Base-by-base conservation (phyloP, 2,888 invertebrate species). In the Pachliopta kotzebuea region DNA sequence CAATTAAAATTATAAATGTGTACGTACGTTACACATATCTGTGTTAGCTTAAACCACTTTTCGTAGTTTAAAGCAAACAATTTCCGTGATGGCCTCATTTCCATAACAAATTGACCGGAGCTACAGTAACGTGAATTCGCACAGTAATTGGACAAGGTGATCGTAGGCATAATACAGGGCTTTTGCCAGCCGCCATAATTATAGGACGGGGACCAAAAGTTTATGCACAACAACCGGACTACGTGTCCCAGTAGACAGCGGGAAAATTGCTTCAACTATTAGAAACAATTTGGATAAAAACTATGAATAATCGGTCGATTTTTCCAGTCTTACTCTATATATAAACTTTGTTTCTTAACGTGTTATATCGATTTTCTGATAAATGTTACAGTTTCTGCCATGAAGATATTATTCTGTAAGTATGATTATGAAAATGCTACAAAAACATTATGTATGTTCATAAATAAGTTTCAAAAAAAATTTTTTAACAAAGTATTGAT, bases 71-170 rank as follows among this genome's bases (percentile, higher is more conserved):
- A 63, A 20, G 21, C 42, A 63, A 63, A 57, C 62, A 58, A 63
- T 53, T 63, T 57, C 26, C 57, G n/a, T 26, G 53, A 56, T 50
- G 55, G 88, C 86, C 84, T 89, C 85, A 90, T 88, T 88, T 89
- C 88, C 56, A 62, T 62, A 62, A 56, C 56, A 29, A 42, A 62
- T 56, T 62, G 56, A n/a, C 53, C 54, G 37, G 17, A 37, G 54
- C 42, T 42, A 54, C 21, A 52, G 59, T 37, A 53, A 26, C 21
- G 53, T 50, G 31, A 60, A 60, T 60, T 60, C 20, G 31, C 37
- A 11, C 53, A 23, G 50, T 29, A 60, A 53, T 60, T 60, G 29
- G 52, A 50, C 60, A 42, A 50, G 29, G 60, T 60, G 50, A 53
- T 21, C 60, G 17, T 42, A 29, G 53, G 54, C 21, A 63, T 59